A percentile compares a stretch with the other conserved stretches of the same genome.
These are phyloP conservation scores for Pandemis heparana DNA, from an alignment of 2,888 invertebrate genomes.

Conservation along the genomic window DNA sequence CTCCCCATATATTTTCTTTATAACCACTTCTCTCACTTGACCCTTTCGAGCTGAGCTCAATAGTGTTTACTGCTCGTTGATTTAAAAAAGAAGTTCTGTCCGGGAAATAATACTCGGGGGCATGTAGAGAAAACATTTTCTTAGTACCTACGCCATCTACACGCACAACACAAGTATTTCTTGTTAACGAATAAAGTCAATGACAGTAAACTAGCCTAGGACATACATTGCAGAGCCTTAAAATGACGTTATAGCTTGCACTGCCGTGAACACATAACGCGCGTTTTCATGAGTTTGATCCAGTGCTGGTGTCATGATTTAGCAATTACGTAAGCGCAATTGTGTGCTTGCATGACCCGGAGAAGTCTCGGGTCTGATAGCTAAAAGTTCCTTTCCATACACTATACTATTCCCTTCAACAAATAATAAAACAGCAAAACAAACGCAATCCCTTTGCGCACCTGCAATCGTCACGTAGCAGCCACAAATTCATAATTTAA, in stretches of 20 bases:
- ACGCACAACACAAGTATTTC: background rate
- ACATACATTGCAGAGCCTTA: no score
- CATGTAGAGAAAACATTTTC: background rate
- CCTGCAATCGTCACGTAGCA: background rate
- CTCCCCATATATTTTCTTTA: slow-evolving; percentile 64
- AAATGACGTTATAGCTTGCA: no score
- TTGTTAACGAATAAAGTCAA: background rate
- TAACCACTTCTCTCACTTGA: slow-evolving; percentile 58
- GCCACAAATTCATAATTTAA: slow-evolving; percentile 30
- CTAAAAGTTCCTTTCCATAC: no score
- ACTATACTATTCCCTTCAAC: no score
- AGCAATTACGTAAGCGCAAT: no score
- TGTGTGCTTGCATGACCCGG: no score
- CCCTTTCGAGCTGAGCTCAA: slow-evolving; percentile 52
- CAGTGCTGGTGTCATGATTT: no score
- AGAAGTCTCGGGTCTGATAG: no score
- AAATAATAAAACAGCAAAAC: background rate
- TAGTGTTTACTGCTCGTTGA: slow-evolving; percentile 47
- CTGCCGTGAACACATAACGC: no score
- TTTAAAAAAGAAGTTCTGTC: slow-evolving; percentile 41
- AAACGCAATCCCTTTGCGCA: background rate
- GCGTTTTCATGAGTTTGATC: no score
- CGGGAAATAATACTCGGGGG: slow-evolving; percentile 2
- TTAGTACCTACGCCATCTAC: background rate
- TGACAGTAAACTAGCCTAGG: no score